Percentiles rank a stretch among this genome's conserved stretches.
These are phyloP conservation scores for Meles meles DNA, from an alignment of 2,113 vertebrate species.

Conservation along the genomic window DNA sequence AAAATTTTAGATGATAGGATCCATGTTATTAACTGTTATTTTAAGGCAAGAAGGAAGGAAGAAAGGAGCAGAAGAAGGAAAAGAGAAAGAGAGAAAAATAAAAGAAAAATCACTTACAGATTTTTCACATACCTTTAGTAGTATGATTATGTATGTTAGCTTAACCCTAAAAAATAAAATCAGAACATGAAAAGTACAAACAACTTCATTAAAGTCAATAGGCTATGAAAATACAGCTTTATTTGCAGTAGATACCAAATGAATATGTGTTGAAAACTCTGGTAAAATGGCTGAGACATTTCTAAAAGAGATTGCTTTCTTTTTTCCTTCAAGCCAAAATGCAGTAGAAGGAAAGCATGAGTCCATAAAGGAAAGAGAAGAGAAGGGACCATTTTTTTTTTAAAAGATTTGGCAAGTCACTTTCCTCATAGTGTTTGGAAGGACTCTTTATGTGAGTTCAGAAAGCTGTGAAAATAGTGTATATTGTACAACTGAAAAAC, in stretches of 20 bases:
- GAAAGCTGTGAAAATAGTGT: constrained; percentile 69
- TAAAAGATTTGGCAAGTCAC: constrained; percentile 26
- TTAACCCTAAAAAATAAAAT: neutral
- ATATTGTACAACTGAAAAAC: constrained; percentile 56
- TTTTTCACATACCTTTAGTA: neutral
- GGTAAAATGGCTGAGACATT: neutral
- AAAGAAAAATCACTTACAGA: neutral
- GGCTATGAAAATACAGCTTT: neutral
- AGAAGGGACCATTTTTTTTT: constrained; percentile 35
- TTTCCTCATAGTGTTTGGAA: neutral
- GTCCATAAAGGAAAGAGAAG: neutral
- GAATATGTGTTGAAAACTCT: neutral
- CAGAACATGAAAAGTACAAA: neutral
- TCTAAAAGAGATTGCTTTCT: neutral
- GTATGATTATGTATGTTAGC: neutral
- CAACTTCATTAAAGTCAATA: neutral
- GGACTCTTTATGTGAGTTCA: neutral
- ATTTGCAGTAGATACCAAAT: neutral
- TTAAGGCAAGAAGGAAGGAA: neutral
- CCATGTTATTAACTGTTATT: neutral
- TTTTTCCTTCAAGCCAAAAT: constrained; percentile 2
- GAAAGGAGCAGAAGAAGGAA: neutral
- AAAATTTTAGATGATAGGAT: neutral
- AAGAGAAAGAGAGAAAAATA: neutral
- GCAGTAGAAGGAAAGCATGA: neutral